These are phyloP conservation scores for Cryptotermes secundus DNA, from an alignment of 1,140 invertebrate species.

Conservation along the genomic window DNA sequence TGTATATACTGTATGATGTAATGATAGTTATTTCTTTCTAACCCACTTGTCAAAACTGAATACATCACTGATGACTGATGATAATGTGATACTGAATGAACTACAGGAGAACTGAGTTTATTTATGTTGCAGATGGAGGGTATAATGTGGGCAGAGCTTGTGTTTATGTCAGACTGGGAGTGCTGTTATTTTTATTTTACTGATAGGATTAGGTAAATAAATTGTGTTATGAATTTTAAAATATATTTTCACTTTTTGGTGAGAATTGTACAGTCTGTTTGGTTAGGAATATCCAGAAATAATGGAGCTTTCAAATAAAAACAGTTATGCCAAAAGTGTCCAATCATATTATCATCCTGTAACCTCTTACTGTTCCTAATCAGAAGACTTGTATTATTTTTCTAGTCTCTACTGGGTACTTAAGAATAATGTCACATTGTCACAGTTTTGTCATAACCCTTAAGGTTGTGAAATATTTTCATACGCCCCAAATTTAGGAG, in stretches of 20 bases:
- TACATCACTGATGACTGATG: not conserved
- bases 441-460: too few relatives aligned
- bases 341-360: too few relatives aligned
- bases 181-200: not conserved
- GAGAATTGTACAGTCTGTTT: constrained; percentile 6
- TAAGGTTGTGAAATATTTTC: too few relatives aligned
- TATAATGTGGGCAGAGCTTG: not conserved
- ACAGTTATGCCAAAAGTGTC: not conserved
- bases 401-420: too few relatives aligned
- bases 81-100: constrained; percentile 9
- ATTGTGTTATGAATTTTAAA: not conserved
- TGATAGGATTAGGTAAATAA: not conserved
- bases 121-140: not conserved
- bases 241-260: constrained; percentile 20
- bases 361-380: too few relatives aligned
- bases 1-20: not conserved
- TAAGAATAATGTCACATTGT: too few relatives aligned
- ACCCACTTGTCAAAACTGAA: not conserved
- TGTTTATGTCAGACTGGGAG: not conserved
- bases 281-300: constrained; percentile 2
- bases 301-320: not conserved
- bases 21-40: not conserved
- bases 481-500: too few relatives aligned
- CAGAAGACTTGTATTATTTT: too few relatives aligned
- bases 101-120: constrained; percentile 6